Evolutionary conservation across 2,797 vertebrate genomes (phyloP), one percentile per base, ranked within the genome.

Genomic region (Linurgus olivaceus): DNA sequence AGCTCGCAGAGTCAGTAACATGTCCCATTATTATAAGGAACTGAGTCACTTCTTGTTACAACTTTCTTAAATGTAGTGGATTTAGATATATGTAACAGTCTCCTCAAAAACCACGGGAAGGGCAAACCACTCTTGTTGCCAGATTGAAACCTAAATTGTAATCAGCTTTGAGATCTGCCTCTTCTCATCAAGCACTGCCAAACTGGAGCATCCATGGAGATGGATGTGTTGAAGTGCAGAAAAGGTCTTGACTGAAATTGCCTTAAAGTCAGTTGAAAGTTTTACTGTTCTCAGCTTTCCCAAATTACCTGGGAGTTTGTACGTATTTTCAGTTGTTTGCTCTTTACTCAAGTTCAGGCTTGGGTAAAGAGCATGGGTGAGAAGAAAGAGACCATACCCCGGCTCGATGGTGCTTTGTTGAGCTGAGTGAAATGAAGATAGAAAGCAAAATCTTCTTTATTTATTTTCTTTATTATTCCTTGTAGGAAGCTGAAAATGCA

Each of bases 11-110:
- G 35, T 94, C 92, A 91, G 86, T 88, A 83, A 87, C 66, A 55
- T 66, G 74, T 66, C 28, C 91, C 50, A 5, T 9, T 95, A 65
- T 84, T 85, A 6, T 29, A 85, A 28, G 67, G 88, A 97, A 94
- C 75, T 37, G 93, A 96, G 75, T 97, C 95, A 77, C 83, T 88
- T 82, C 40, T 65, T 77, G 75, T 94, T 97, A 80, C 74, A 95
- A 71, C 73, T 95, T 97, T 90, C 92, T 79, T 82, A 73, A 68
- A 72, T 58, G 71, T 54, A 26, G 7, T 2, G 6, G 59, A 38
- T 71, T 83, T 68, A 61, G 76, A 20, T 61, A 11, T 6, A 61
- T 0, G 1, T 75, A 90, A 77, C 33, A 74, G 52, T 52, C 74
- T 80, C 58, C 58, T 77, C 40, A 17, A 38, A 80, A 92, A 31